Base-by-base conservation (phyloP, 2,888 invertebrate genomes). In the Aethes cnicana region DNA sequence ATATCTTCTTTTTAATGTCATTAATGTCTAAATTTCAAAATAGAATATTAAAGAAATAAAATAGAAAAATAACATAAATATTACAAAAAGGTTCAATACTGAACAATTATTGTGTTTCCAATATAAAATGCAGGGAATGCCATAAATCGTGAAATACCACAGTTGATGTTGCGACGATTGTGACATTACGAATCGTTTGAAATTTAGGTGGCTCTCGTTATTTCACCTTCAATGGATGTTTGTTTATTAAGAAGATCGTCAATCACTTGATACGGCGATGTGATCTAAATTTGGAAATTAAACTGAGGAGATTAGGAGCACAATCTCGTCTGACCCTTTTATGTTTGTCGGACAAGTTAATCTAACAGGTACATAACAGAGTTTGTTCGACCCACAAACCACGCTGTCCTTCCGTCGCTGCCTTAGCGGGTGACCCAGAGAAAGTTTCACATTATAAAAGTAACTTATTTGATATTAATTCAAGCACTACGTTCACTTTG, bases 321-420 rank as follows among this genome's bases (percentile, higher is more conserved):
- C 21, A 46, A 42, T 56, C 16, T 46, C 47, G 12, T 6, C 12
- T 37, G 25, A 33, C 33, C 53, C 49, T 49, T 43, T 53, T 44
- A 55, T 47, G 54, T 30, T 43, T 39, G 50, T 41, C 39, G 49
- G 39, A 55, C 53, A 50, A 59, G 53, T 57, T 62, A 64, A 64
- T 66, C 56, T 67, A 63, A 60, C 55, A 57, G 64, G 62, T 47
- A 63, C 58, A 64, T 58, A 56, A 58, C 57, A 63, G 68, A 68
- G 55, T 62, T 57, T 52, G 48, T 50, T 39, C 54, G 65, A 68
- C 68, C 65, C 59, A 64, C 63, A 69, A 46, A 63, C 57, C 30
- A 61, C 62, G 64, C 61, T 60, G 69, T 70, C 73, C 72, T 71
- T 71, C 74, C 70, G 73, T 71, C 70, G 73, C 62, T 55, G 66